Evolutionary conservation across 2,888 invertebrate species (phyloP), one percentile per base, ranked within the genome.

Genomic region (Oxystoma pomonae): DNA sequence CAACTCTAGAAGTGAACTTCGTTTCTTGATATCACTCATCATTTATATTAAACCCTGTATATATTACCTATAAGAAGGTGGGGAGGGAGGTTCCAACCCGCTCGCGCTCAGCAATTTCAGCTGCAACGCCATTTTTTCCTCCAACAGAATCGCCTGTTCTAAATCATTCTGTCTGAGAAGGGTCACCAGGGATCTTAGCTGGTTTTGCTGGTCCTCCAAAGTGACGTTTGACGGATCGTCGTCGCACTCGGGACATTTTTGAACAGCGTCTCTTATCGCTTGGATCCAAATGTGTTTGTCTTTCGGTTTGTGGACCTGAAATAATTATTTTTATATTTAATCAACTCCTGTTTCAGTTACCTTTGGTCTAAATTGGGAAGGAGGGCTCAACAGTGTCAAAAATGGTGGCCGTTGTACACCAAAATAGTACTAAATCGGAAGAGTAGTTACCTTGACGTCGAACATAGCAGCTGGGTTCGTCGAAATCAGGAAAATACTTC

Each of bases 381-480:
- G n/a, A n/a, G n/a, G n/a, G n/a, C n/a, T n/a, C n/a, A n/a, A n/a
- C n/a, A n/a, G n/a, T n/a, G n/a, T n/a, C n/a, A n/a, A n/a, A n/a
- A n/a, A n/a, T n/a, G n/a, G n/a, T n/a, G n/a, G n/a, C n/a, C n/a
- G n/a, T n/a, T n/a, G n/a, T n/a, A n/a, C n/a, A n/a, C n/a, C n/a
- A n/a, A n/a, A n/a, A n/a, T n/a, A n/a, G n/a, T n/a, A n/a, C n/a
- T n/a, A n/a, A n/a, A n/a, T n/a, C n/a, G n/a, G n/a, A n/a, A n/a
- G n/a, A n/a, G n/a, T n/a, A 35, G 3, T 35, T 35, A 35, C 35
- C 75, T 96, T 89, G 60, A 98, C 82, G 77, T 97, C 97, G 77
- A 96, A 97, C 96, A 98, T 97, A 83, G 97, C 97, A 0, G 96
- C 96, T 2, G 94, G 93, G 75, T 94, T 94, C 70, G 94, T 94